phyloP scores from a whole-genome alignment of 1,140 invertebrate species.

The Ptiloglossa arizonensis region DNA sequence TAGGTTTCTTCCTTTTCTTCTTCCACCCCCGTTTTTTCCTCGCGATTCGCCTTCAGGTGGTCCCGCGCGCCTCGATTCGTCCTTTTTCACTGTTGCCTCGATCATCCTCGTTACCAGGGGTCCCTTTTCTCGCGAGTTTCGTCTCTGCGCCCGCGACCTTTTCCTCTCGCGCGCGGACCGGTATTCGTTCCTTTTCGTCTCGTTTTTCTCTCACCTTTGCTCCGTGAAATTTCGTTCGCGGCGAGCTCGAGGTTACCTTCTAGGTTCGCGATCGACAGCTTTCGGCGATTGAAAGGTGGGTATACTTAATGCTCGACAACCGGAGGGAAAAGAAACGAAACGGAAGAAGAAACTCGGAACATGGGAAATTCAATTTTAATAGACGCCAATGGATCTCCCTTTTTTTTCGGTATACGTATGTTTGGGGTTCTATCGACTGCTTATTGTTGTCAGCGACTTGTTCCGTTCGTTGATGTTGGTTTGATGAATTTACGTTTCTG shows the following conservation, averaged over 20 bases:
- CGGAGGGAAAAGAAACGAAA: neutral
- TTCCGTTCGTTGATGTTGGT: no score
- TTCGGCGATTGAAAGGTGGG: neutral
- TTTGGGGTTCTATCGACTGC: no score
- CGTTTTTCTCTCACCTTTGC: constrained; percentile 37
- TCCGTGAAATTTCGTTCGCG: constrained; percentile 38
- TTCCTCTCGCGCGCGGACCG: neutral
- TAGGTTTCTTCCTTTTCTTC: no score
- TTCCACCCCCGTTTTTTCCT: no score
- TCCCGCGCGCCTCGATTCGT: neutral
- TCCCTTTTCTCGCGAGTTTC: neutral
- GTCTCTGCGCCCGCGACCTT: neutral
- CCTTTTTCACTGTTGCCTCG: constrained; percentile 7
- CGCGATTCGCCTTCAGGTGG: neutral
- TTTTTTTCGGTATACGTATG: no score
- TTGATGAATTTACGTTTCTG: no score
- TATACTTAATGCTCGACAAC: neutral
- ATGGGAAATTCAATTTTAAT: no score
- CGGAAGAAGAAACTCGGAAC: no score
- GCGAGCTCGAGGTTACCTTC: neutral
- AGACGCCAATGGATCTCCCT: no score
- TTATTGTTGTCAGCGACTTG: no score
- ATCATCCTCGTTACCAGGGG: constrained; percentile 38
- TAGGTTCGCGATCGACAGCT: neutral
- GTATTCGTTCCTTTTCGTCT: constrained; percentile 12